These are phyloP conservation scores for Gallinago solitaria DNA, from an alignment of 2,797 vertebrate species.

Conservation along the genomic window DNA sequence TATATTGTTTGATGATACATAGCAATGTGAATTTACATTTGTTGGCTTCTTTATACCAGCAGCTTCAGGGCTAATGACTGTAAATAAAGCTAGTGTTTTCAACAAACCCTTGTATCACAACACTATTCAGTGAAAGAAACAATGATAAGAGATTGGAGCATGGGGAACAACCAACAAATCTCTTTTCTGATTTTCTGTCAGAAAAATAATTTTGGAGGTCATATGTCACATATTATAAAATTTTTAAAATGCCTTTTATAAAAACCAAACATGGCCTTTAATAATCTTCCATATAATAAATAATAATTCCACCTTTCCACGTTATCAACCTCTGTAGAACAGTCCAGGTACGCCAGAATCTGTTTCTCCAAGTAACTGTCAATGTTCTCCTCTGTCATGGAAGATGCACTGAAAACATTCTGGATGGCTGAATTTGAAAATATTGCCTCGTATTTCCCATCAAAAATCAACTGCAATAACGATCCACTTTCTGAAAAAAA, in stretches of 20 bases:
- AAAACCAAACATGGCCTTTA: background rate
- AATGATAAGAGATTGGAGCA: accelerated
- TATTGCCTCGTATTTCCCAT: slow-evolving; percentile 84
- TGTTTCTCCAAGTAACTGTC: slow-evolving; percentile 84
- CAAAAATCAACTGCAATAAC: slow-evolving; percentile 82
- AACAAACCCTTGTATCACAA: background rate
- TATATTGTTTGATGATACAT: background rate
- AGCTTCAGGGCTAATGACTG: background rate
- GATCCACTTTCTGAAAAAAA: slow-evolving; percentile 77
- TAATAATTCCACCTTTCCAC: slow-evolving; percentile 79
- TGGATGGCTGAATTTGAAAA: slow-evolving; percentile 79
- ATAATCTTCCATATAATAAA: background rate
- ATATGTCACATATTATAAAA: background rate
- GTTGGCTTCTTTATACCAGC: background rate
- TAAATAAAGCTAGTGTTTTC: background rate
- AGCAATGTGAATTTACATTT: background rate
- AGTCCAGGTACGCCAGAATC: slow-evolving; percentile 82
- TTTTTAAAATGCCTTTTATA: background rate
- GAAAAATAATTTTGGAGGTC: background rate
- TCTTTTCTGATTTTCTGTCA: background rate
- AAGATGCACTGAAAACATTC: slow-evolving; percentile 78
- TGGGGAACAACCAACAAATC: background rate
- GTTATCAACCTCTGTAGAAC: slow-evolving; percentile 67
- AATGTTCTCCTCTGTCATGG: slow-evolving; percentile 75
- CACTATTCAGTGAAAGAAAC: background rate